phyloP scores from a whole-genome alignment of 2,113 vertebrate species.

The Scartelaos histophorus region DNA sequence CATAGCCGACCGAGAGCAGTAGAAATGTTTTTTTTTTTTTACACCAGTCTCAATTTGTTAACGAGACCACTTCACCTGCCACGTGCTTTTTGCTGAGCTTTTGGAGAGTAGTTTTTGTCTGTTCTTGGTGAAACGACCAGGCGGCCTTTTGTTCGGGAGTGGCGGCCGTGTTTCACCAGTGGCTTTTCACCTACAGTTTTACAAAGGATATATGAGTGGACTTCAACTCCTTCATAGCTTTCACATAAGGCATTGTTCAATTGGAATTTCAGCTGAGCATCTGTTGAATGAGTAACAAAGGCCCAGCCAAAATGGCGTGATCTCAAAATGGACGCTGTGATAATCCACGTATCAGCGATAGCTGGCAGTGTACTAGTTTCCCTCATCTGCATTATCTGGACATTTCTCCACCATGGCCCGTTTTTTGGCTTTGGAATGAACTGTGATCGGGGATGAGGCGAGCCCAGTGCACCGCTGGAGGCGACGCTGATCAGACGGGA shows the following conservation, averaged over 20 bases:
- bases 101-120: conserved; percentile 33
- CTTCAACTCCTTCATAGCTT: conserved; percentile 44
- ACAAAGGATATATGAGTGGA: conserved; percentile 63
- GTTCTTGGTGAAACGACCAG: conserved; percentile 27
- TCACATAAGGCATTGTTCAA: conserved; percentile 21
- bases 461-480: conserved; percentile 60
- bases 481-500: conserved; percentile 59
- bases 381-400: conserved; percentile 47
- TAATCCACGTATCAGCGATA: conserved; percentile 46
- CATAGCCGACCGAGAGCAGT: conserved; percentile 41
- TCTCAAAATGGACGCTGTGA: conserved; percentile 81
- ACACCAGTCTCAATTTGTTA: conserved; percentile 30
- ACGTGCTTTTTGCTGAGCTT: conserved; percentile 17
- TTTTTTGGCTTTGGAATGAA: conserved; percentile 60
- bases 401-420: conserved; percentile 36
- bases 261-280: conserved; percentile 34
- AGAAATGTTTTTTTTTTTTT: conserved; percentile 21
- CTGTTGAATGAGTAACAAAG: conserved; percentile 31
- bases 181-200: conserved; percentile 46
- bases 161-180: conserved; percentile 49
- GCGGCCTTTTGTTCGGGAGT: conserved; percentile 73
- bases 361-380: conserved; percentile 23
- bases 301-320: conserved; percentile 75
- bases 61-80: conserved; percentile 34
- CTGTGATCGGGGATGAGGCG: conserved; percentile 47